Percentiles rank a stretch among this genome's conserved stretches.
phyloP scores from a whole-genome alignment of 2,113 vertebrate genomes.

The Myanophis thanlyinensis region DNA sequence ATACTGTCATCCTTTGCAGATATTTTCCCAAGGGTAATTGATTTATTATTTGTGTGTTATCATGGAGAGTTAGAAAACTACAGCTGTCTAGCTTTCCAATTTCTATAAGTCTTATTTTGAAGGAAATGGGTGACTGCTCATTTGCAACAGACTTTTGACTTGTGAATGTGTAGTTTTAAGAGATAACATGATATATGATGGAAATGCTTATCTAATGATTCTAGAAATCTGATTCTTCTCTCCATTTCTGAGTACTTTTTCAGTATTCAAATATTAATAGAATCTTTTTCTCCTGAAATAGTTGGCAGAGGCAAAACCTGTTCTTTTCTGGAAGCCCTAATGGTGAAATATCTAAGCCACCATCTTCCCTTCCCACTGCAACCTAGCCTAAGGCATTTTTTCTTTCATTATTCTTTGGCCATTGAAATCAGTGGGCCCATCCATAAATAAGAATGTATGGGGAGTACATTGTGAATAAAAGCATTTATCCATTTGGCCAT shows the following conservation, averaged over 20 bases:
- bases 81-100: background rate
- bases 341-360: background rate
- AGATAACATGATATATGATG: background rate
- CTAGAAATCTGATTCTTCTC: background rate
- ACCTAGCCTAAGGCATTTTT: background rate
- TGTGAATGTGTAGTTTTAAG: background rate
- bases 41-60: background rate
- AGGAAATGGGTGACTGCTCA: background rate
- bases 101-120: background rate
- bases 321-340: background rate
- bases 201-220: background rate
- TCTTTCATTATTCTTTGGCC: background rate
- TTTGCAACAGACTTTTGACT: background rate
- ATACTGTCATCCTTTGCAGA: background rate
- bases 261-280: background rate
- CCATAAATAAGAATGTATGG: background rate
- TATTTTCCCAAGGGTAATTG: background rate
- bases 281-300: background rate
- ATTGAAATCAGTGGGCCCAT: background rate
- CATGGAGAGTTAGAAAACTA: background rate
- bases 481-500: background rate
- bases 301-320: background rate
- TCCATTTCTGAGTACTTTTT: background rate
- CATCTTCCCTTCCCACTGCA: background rate
- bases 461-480: background rate